Percentiles rank a stretch among this genome's conserved stretches.
Conservation (phyloP, 2,888 invertebrate species). For the Drosophila fungiperda region DNA sequence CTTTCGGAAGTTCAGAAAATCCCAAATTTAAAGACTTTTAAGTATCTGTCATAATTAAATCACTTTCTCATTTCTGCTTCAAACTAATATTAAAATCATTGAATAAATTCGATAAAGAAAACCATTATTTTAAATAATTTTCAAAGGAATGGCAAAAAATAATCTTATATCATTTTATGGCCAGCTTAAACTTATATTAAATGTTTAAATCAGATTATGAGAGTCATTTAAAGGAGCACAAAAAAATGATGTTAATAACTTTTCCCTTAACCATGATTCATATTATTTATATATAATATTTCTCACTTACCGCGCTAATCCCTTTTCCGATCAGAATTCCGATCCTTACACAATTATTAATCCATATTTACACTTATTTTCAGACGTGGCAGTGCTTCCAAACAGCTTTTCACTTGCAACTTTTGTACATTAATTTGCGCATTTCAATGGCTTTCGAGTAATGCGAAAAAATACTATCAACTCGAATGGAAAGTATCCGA, state of each 20-base stretch:
- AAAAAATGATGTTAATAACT: neutral
- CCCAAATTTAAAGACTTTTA: no score
- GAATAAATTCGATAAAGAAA: neutral
- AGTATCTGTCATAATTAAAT: neutral
- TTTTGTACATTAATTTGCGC: slow-evolving; percentile 83
- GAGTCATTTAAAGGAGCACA: neutral
- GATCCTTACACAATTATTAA: neutral
- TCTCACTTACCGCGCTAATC: no score
- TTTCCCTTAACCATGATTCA: neutral
- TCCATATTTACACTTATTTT: neutral
- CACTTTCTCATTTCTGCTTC: neutral
- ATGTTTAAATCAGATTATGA: neutral
- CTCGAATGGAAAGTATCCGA: slow-evolving; percentile 82
- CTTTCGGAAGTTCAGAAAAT: no score
- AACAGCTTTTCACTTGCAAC: slow-evolving; percentile 83
- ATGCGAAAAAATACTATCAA: slow-evolving; percentile 81
- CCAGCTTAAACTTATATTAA: neutral
- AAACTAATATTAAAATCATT: neutral
- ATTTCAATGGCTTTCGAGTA: slow-evolving; percentile 77
- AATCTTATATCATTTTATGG: no score
- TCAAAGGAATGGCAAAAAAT: no score
- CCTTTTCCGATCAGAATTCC: neutral
- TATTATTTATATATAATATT: neutral
- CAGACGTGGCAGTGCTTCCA: slow-evolving; percentile 83
- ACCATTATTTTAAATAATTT: no score